A percentile compares a stretch with the other conserved stretches of the same genome.
These are phyloP conservation scores for Diplolepis rosae DNA, from an alignment of 2,888 invertebrate species.

Conservation along the genomic window DNA sequence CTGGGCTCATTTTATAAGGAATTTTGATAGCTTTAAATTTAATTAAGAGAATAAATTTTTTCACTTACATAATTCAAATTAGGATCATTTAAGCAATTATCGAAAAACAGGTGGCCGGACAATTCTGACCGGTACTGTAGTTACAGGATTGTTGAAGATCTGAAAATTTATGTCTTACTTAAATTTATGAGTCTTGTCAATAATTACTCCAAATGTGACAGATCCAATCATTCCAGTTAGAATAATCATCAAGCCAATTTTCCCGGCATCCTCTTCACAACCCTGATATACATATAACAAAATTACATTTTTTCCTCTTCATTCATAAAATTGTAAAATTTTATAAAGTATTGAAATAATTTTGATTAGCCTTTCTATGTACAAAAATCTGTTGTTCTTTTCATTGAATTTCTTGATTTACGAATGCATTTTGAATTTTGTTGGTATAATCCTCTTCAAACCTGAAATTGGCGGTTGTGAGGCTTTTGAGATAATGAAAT, in stretches of 20 bases:
- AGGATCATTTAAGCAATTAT: no score
- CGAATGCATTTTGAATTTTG: background rate
- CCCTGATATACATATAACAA: constrained; percentile 63
- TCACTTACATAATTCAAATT: no score
- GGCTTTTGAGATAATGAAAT: background rate
- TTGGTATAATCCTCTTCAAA: background rate
- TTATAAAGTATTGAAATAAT: background rate
- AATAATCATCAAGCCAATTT: constrained; percentile 79
- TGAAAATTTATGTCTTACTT: constrained; percentile 72
- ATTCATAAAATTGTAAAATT: background rate
- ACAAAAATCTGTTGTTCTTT: no score
- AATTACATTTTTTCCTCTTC: background rate
- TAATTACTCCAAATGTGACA: constrained; percentile 78
- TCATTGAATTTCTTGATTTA: background rate
- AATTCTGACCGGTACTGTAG: no score
- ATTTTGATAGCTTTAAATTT: no score
- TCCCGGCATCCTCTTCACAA: constrained; percentile 76
- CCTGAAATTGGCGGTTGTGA: background rate
- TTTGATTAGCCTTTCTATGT: background rate
- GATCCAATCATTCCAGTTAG: constrained; percentile 80
- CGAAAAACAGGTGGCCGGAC: no score
- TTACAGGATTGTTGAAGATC: background rate
- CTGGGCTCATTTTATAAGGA: no score
- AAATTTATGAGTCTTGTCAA: constrained; percentile 80
- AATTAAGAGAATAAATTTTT: no score